Conservation (phyloP, 2,113 vertebrate species). For the Thymallus thymallus region DNA sequence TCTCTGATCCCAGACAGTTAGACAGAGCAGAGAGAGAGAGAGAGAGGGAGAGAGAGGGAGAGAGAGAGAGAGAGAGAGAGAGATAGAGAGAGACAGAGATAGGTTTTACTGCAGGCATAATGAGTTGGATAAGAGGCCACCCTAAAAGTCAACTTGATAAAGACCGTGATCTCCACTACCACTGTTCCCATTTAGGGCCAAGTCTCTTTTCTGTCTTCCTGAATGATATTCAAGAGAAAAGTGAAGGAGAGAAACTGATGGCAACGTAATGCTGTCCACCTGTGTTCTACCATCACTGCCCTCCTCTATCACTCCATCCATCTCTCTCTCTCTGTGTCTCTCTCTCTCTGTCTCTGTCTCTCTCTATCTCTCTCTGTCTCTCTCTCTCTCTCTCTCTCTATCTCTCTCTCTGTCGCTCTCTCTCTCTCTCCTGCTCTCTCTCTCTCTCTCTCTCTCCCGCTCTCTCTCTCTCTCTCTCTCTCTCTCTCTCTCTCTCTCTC, state of each 20-base stretch:
- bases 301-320: not conserved
- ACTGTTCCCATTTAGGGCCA: conserved; percentile 53
- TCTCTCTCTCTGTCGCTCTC: not conserved
- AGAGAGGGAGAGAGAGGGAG: too few species aligned
- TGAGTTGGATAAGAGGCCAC: conserved; percentile 57
- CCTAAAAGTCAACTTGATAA: conserved; percentile 14
- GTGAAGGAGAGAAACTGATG: conserved; percentile 2
- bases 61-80: too few species aligned
- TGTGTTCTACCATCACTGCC: conserved; percentile 11
- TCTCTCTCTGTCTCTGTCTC: not conserved
- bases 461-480: not conserved
- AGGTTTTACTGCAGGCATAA: conserved; percentile 31
- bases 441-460: not conserved
- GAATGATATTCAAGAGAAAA: not conserved
- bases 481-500: not conserved
- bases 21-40: not conserved
- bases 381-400: not conserved
- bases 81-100: not conserved
- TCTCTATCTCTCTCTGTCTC: not conserved
- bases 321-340: not conserved
- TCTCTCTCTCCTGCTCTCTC: not conserved
- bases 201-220: conserved; percentile 3
- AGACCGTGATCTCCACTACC: conserved; percentile 40
- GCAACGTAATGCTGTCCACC: conserved; percentile 43
- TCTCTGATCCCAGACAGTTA: not conserved